phyloP scores from a whole-genome alignment of 2,113 vertebrate genomes.

The Mungos mungo region DNA sequence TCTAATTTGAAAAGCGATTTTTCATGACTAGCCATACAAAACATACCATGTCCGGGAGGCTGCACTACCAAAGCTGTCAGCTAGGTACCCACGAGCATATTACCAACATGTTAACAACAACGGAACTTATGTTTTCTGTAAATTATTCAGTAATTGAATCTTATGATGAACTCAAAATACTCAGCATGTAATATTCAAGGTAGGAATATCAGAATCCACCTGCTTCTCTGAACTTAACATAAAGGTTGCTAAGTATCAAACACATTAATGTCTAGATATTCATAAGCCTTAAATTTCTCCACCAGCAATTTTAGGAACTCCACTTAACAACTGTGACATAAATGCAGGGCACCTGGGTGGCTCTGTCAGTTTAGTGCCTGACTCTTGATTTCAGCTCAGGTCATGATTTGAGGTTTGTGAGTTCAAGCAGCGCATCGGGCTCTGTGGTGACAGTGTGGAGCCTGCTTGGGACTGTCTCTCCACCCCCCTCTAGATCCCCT shows the following conservation, averaged over 20 bases:
- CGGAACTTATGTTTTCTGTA: constrained; percentile 48
- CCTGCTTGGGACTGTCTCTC: too few relatives aligned
- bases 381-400: too few relatives aligned
- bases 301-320: not conserved
- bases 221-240: constrained; percentile 3
- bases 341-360: not conserved
- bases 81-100: constrained; percentile 15
- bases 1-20: constrained; percentile 87
- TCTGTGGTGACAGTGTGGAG: too few relatives aligned
- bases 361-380: too few relatives aligned
- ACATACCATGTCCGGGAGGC: constrained; percentile 66
- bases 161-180: not conserved
- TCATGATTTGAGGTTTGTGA: too few relatives aligned
- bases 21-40: constrained; percentile 80
- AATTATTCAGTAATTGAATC: constrained; percentile 8
- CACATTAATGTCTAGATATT: not conserved
- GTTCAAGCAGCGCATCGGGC: too few relatives aligned
- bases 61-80: constrained; percentile 16
- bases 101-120: constrained; percentile 49
- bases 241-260: not conserved
- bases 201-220: not conserved
- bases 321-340: not conserved
- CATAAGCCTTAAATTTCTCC: not conserved
- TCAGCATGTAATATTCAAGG: not conserved
- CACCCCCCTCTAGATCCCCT: too few relatives aligned